Evolutionary conservation across 2,113 vertebrate genomes (phyloP), one percentile per base, ranked within the genome.

Genomic region (Tyto alba): DNA sequence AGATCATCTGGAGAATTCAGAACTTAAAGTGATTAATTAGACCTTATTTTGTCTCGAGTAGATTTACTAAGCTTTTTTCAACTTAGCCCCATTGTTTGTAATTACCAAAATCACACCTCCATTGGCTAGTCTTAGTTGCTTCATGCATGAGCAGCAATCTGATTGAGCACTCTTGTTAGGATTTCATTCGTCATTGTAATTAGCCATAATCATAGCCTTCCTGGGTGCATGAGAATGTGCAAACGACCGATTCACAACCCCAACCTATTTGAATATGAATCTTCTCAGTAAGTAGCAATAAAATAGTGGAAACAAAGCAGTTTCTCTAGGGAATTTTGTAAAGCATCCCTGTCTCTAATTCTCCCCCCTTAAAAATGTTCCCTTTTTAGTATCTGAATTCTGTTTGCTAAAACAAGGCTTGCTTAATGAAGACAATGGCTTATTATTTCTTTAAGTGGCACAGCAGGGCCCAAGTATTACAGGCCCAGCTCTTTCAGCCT

Each of bases 251-350:
- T 99, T 99, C 99, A 99, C 98, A 97, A 96, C 96, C 97, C 95
- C 82, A 93, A 74, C 93, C 97, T 95, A 99, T 99, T 98, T 99
- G 98, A 99, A 99, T 99, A 98, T 98, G 98, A 99, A 99, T 99
- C 98, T 98, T 98, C 98, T 95, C 98, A 95, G 97, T 86, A 94
- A 98, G 97, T 80, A 96, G 98, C 97, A 96, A 95, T 97, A 97
- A 98, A 98, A 97, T 53, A 93, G 93, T 66, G 88, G 96, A 98
- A 97, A 99, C 98, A 98, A 98, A 98, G 98, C 97, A 52, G 96
- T 97, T 98, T 98, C 98, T 98, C 98, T 97, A 97, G 98, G 98
- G 98, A 98, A 99, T 98, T 98, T 97, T 96, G 97, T 94, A 97
- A 98, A 96, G 97, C 97, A 93, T 74, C 94, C 96, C 89, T 96